Conservation (phyloP, 2,113 vertebrate genomes). For the Kryptolebias marmoratus region DNA sequence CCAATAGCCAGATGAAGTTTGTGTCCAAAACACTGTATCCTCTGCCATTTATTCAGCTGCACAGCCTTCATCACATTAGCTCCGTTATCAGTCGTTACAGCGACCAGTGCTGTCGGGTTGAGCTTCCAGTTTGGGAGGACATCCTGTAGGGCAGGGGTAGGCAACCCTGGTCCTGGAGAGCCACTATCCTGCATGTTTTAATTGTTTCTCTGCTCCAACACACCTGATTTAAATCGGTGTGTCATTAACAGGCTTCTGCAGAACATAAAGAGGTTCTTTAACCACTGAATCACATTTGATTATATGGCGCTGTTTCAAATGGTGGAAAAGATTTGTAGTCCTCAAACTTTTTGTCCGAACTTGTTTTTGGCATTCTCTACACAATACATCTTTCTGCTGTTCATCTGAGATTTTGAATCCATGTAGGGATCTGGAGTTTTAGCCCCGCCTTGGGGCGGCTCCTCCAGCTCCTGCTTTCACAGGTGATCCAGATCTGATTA, state of each 20-base stretch:
- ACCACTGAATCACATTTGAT: not conserved
- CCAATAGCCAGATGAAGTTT: slow-evolving; percentile 1
- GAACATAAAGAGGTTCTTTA: too few relatives aligned
- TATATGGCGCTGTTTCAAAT: not conserved
- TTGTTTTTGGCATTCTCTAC: not conserved
- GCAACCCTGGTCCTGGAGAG: not conserved
- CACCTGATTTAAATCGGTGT: too few relatives aligned
- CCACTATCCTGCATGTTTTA: too few relatives aligned
- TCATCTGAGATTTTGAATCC: not conserved
- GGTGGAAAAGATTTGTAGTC: not conserved
- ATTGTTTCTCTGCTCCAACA: too few relatives aligned
- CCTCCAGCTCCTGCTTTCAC: too few relatives aligned
- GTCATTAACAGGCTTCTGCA: too few relatives aligned
- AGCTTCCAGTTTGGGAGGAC: not conserved
- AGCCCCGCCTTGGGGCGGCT: too few relatives aligned
- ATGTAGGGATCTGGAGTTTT: too few relatives aligned
- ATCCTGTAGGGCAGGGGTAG: not conserved
- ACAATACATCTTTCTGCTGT: not conserved
- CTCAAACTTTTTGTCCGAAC: not conserved
- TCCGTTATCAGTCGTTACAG: not conserved
- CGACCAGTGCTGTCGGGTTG: not conserved
- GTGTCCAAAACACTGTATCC: not conserved
- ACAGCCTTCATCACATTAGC: not conserved
- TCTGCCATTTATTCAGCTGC: not conserved
- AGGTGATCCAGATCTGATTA: too few relatives aligned